Evolutionary conservation across 2,113 vertebrate genomes (phyloP), one percentile per base, ranked within the genome.

Genomic region (Sander lucioperca): DNA sequence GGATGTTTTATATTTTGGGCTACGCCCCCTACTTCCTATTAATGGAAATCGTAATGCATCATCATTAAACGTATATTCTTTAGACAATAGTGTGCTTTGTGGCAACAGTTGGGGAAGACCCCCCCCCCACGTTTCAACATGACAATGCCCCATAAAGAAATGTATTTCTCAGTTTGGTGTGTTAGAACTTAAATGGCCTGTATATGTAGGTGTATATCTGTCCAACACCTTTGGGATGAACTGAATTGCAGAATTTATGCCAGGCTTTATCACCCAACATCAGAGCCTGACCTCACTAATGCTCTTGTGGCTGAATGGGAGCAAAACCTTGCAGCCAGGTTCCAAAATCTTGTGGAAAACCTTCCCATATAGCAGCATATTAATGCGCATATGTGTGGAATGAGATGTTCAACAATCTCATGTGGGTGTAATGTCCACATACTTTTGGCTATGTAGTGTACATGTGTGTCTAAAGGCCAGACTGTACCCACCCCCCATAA

Each of bases 381-480:
- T 39, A 45, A 33, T 39, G 21, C 21, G n/a, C 10, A 36, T 62
- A 21, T 6, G 53, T 56, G 30, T 39, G 13, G 19, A 30, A 56
- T 61, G 6, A 57, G 9, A 75, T 50, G 15, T 39, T 50, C 2
- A 56, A 23, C 57, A 30, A 23, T 21, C 48, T 33, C 21, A 27
- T 0, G 6, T 21, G 13, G 7, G 43, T 39, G 33, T 78, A 45
- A 54, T 47, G 25, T 74, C 58, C n/a, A 16, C 16, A 54, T 62
- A 43, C 47, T 62, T 65, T 69, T 51, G 14, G 15, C 8, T 39
- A 45, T 50, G 14, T 68, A 56, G 11, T 48, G 27, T 21, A 48
- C 33, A 30, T n/a, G 13, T 58, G 48, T 36, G 12, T 82, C 30
- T 63, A 82, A 78, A 77, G 65, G 58, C 58, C 48, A 79, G 74